These are phyloP conservation scores for Tinamus guttatus DNA, from an alignment of 2,113 vertebrate genomes.

Conservation along the genomic window DNA sequence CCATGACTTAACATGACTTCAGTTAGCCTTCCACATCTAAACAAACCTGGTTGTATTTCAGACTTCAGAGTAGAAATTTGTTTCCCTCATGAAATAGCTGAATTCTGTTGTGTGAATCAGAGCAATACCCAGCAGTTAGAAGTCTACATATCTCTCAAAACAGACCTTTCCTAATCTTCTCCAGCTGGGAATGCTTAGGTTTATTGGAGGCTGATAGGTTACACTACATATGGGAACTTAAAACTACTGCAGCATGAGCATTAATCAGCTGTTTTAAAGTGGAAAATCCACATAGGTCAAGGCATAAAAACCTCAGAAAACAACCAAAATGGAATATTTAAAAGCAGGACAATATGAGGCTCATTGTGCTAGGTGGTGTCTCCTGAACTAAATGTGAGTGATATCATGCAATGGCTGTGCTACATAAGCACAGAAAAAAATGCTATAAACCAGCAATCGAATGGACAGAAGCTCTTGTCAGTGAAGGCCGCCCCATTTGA, in stretches of 20 bases:
- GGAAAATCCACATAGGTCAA: not conserved
- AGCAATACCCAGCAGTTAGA: not conserved
- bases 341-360: not conserved
- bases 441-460: not conserved
- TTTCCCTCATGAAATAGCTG: not conserved
- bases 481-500: not conserved
- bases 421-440: not conserved
- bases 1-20: not conserved
- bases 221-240: not conserved
- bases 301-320: not conserved
- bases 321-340: not conserved
- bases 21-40: not conserved
- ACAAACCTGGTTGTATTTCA: not conserved
- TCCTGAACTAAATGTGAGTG: not conserved
- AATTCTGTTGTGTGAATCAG: not conserved
- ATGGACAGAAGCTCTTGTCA: not conserved
- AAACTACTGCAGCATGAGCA: not conserved
- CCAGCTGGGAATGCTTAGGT: slow-evolving; percentile 24
- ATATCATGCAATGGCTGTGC: not conserved
- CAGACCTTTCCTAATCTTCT: not conserved
- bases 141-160: not conserved
- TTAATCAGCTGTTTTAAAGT: not conserved
- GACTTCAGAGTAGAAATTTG: not conserved
- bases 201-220: not conserved
- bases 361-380: not conserved